Evolutionary conservation across 2,797 vertebrate species (phyloP).

Genomic region (Notolabrus celidotus): DNA sequence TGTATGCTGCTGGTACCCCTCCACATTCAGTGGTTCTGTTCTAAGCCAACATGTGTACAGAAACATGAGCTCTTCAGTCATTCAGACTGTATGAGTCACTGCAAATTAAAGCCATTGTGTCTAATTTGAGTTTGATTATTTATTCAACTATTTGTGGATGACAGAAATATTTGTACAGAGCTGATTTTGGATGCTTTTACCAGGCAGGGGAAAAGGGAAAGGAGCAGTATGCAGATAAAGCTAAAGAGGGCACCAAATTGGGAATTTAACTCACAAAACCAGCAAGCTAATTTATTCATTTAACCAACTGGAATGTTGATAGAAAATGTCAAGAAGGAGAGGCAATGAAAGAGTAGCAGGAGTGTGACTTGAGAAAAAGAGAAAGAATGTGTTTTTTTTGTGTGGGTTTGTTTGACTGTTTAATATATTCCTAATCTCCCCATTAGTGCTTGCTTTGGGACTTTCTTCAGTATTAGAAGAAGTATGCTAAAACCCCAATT

Average conservation of each 20-base stretch:
- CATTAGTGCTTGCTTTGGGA: constrained; percentile 32
- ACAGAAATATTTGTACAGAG: neutral
- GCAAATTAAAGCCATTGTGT: neutral
- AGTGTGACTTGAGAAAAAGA: neutral
- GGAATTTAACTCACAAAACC: neutral
- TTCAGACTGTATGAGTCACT: neutral
- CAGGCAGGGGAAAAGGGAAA: neutral
- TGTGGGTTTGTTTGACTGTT: constrained; percentile 29
- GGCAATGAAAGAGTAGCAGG: neutral
- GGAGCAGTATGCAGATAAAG: neutral
- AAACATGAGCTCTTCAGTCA: neutral
- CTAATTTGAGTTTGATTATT: neutral
- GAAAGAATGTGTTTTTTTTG: neutral
- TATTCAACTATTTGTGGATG: constrained; percentile 8
- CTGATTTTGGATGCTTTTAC: neutral
- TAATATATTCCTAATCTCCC: constrained; percentile 43
- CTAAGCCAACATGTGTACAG: neutral
- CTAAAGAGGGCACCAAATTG: neutral
- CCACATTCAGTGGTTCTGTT: neutral
- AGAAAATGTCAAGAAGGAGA: neutral
- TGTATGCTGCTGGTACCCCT: constrained; percentile 13
- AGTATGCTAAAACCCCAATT: constrained; percentile 18
- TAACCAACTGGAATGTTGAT: constrained; percentile 4
- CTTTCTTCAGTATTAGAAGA: constrained; percentile 20
- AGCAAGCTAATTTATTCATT: constrained; percentile 1